Conservation (phyloP, 2,888 invertebrate species). For the Torymus texanus region DNA sequence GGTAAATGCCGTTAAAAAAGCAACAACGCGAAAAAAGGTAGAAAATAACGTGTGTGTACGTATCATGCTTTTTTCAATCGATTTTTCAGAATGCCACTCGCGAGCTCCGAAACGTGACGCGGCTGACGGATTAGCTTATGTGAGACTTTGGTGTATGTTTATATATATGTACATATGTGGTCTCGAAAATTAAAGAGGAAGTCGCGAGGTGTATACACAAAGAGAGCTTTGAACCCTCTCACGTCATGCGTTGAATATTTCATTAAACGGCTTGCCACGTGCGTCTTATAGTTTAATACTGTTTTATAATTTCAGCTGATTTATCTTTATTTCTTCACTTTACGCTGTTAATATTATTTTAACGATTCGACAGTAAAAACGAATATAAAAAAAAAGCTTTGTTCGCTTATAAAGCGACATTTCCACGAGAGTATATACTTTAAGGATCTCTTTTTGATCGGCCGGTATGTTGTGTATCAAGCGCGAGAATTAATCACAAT, state of each 20-base stretch:
- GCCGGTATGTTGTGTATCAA: too few species aligned
- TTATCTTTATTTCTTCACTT: too few species aligned
- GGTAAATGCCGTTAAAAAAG: slow-evolving; percentile 42
- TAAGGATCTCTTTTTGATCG: too few species aligned
- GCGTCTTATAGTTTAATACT: too few species aligned
- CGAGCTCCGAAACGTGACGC: slow-evolving; percentile 9
- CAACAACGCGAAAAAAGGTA: background rate
- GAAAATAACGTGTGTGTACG: background rate
- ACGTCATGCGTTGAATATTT: slow-evolving; percentile 24
- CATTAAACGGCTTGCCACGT: background rate
- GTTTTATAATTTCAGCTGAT: too few species aligned
- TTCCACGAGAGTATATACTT: too few species aligned
- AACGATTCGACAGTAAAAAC: too few species aligned
- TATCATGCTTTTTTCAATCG: slow-evolving; percentile 12
- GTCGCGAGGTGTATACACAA: background rate
- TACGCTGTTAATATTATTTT: too few species aligned
- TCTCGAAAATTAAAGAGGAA: slow-evolving; percentile 32
- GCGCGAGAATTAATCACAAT: too few species aligned
- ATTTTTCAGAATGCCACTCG: slow-evolving; percentile 25
- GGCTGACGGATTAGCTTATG: background rate
- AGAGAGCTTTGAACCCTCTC: background rate
- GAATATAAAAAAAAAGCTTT: too few species aligned
- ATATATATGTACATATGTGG: background rate
- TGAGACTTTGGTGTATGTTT: background rate
- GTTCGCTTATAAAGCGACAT: too few species aligned